Percentiles rank a stretch among this genome's conserved stretches.
Evolutionary conservation across 2,797 vertebrate genomes (phyloP).

Genomic region (Microtus obscurus): DNA sequence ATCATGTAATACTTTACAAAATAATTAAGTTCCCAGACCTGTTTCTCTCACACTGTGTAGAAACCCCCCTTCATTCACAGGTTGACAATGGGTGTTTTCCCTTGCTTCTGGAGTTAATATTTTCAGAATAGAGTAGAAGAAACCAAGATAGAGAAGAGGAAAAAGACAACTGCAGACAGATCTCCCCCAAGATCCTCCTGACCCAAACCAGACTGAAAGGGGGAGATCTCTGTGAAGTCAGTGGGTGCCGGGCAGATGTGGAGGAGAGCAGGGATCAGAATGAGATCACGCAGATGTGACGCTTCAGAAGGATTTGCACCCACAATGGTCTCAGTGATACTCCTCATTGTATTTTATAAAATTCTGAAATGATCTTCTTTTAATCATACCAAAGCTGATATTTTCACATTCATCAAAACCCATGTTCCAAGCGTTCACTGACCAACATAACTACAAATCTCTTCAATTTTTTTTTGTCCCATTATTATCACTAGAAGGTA

Average conservation of each 20-base stretch:
- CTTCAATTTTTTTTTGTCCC: background rate
- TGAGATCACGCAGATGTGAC: background rate
- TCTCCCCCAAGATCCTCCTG: background rate
- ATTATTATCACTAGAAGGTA: background rate
- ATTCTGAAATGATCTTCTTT: background rate
- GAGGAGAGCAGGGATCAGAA: background rate
- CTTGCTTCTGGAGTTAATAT: background rate
- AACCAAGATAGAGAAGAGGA: background rate
- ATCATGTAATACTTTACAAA: background rate
- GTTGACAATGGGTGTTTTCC: background rate
- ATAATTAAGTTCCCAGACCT: background rate
- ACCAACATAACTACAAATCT: background rate
- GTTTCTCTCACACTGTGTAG: background rate
- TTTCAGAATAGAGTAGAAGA: background rate
- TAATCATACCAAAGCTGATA: background rate
- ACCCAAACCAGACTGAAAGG: background rate
- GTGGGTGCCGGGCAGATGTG: background rate
- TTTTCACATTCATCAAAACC: background rate
- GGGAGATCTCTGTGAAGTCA: background rate
- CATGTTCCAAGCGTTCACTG: background rate
- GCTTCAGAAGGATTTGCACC: background rate
- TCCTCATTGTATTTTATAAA: background rate
- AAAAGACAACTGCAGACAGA: background rate
- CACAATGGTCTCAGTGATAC: background rate
- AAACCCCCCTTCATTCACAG: background rate